Conservation (phyloP, 2,797 vertebrate species). For the Falco peregrinus region DNA sequence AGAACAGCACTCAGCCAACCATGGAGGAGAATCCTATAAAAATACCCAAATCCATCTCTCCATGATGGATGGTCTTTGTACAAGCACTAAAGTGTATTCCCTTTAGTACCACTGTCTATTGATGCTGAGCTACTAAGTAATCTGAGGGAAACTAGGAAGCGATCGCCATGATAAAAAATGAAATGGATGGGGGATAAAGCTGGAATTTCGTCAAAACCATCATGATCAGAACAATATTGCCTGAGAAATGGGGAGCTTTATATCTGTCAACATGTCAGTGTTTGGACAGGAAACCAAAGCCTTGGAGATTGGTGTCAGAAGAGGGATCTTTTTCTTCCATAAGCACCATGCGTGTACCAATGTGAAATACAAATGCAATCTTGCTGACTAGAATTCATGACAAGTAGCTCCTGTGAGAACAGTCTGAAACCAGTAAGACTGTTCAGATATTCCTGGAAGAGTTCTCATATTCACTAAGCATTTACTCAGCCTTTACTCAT, state of each 20-base stretch:
- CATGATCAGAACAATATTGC: slow-evolving; percentile 64
- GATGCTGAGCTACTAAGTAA: slow-evolving; percentile 68
- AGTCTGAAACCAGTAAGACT: slow-evolving; percentile 13
- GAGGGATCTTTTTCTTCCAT: slow-evolving; percentile 55
- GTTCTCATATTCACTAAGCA: neutral
- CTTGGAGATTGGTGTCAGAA: slow-evolving; percentile 59
- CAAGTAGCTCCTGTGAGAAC: slow-evolving; percentile 55
- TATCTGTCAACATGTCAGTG: slow-evolving; percentile 54
- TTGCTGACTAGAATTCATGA: slow-evolving; percentile 52
- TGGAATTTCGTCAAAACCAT: slow-evolving; percentile 63
- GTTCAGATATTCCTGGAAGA: slow-evolving; percentile 1
- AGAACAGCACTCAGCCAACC: slow-evolving; percentile 64
- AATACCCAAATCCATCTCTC: slow-evolving; percentile 63
- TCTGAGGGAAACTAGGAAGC: slow-evolving; percentile 64
- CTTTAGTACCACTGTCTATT: slow-evolving; percentile 68
- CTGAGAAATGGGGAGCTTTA: slow-evolving; percentile 55
- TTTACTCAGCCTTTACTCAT: slow-evolving; percentile 17
- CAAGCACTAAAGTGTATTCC: slow-evolving; percentile 67
- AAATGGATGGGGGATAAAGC: slow-evolving; percentile 62
- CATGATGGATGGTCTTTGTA: slow-evolving; percentile 65
- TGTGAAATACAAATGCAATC: slow-evolving; percentile 50
- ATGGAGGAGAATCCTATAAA: slow-evolving; percentile 60
- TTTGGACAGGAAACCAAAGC: slow-evolving; percentile 62
- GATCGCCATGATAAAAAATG: slow-evolving; percentile 56
- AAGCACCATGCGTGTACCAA: slow-evolving; percentile 55